Evolutionary conservation across 2,888 invertebrate species (phyloP), one percentile per base, ranked within the genome.

Genomic region (Pteria penguin): DNA sequence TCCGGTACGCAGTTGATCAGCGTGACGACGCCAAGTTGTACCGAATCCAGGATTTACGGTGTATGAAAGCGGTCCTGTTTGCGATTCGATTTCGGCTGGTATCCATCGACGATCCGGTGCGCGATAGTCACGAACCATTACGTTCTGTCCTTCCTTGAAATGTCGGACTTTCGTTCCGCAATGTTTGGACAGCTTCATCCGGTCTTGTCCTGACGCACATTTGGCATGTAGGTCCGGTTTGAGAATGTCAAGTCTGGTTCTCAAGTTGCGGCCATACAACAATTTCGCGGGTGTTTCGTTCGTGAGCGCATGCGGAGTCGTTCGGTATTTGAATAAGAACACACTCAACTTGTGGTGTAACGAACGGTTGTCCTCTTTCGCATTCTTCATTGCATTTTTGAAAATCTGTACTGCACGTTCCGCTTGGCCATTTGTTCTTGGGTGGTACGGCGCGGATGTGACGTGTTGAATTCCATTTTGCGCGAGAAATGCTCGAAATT

Each of bases 401-500:
- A 74, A 66, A 22, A 66, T 66, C 57, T 36, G 63, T 1, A 77
- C 71, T 14, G 67, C 60, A 11, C 77, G 31, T 63, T 76, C 76
- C 26, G 61, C 76, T 45, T 69, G 45, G 27, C 76, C 72, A 32
- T 76, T 76, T 3, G 76, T 62, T 22, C 31, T 54, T 24, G 74
- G 73, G 33, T 70, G 75, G 27, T 70, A 77, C 4, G 78, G 78
- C 8, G 75, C 72, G 2, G 75, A 78, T 11, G 45, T 57, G 52
- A 72, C 57, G 45, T 78, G 78, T 31, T 62, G 60, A 8, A 78
- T 67, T 14, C 75, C 72, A 54, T 78, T 75, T 11, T 55, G 22
- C 14, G 36, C 32, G 27, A 76, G 45, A 54, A 73, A 79, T 0
- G 5, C 14, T 5, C 54, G 14, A 61, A 79, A 76, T 61, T 76